Evolutionary conservation across 35 echinoderm and acorn worm genomes (phyloP), one percentile per base, ranked within the genome.

Genomic region (Apostichopus californicus): DNA sequence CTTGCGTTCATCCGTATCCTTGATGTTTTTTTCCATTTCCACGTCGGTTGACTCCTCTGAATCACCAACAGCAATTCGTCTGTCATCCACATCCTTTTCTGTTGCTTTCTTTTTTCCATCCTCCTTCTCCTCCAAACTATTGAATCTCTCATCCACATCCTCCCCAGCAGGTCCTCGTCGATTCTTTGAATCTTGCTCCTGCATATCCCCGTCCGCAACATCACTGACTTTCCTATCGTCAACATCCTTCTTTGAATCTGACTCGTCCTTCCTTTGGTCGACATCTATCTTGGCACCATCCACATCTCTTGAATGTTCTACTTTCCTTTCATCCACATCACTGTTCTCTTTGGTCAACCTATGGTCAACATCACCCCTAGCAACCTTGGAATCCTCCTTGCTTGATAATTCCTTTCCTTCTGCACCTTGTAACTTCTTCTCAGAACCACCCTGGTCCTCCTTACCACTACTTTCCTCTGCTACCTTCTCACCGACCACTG

Each of bases 241-340:
- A 6, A 55, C 80, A 20, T 12, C 52, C 12, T 61, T 61, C 58
- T 61, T 83, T 83, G 17, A 55, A 5, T 83, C 54, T 26, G 5
- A 34, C 52, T 79, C 2, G 20, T 20, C 53, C 18, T 56, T 14
- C 17, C 53, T 83, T 18, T 58, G 52, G 34, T 83, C 80, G 8
- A 83, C 52, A 14, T 83, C 80, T 83, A 56, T 83, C 52, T 56
- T 55, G 17, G 15, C 53, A 83, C 11, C 80, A 15, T 83, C 80
- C 55, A 56, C 12, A 5, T 83, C 54, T 17, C 56, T 83, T 6
- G 20, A 28, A 9, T 83, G 12, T 18, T 17, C 80, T 56, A 61
- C 58, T 24, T 55, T 83, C 15, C 80, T 83, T 83, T 83, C 80
- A 83, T 83, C 80, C 15, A 83, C 80, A 83, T 83, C 80, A 83